Percentiles rank a stretch among this genome's conserved stretches.
These are phyloP conservation scores for Campaea margaritaria DNA, from an alignment of 2,888 invertebrate species.

Conservation along the genomic window DNA sequence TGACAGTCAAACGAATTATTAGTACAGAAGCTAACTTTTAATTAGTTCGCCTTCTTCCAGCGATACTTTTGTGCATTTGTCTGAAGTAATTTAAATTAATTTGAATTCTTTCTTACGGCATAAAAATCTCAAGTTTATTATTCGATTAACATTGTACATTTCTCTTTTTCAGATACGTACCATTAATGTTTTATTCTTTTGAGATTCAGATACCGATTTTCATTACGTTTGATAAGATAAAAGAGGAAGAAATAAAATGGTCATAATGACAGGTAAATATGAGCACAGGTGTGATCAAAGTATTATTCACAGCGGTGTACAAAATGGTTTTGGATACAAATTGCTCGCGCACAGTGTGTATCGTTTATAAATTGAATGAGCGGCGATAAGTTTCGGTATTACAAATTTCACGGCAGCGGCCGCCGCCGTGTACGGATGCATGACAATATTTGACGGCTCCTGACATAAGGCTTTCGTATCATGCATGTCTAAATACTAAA, in stretches of 20 bases:
- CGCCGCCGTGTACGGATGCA: constrained; percentile 51
- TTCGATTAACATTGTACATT: constrained; percentile 43
- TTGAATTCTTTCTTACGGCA: constrained; percentile 69
- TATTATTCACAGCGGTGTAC: constrained; percentile 51
- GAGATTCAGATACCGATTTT: constrained; percentile 39
- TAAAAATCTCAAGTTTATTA: constrained; percentile 49
- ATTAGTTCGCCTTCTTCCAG: constrained; percentile 80
- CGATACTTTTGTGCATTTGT: constrained; percentile 82
- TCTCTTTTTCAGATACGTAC: constrained; percentile 33
- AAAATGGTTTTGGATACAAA: constrained; percentile 47
- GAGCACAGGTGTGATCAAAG: constrained; percentile 50
- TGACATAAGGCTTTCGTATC: constrained; percentile 49
- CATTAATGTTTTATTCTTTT: constrained; percentile 38
- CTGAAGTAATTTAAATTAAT: constrained; percentile 78
- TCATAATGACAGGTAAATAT: constrained; percentile 47
- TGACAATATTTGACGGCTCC: constrained; percentile 65
- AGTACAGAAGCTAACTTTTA: constrained; percentile 84
- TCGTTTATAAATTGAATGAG: constrained; percentile 51
- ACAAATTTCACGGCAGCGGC: constrained; percentile 72
- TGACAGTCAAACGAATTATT: constrained; percentile 85
- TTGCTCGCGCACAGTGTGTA: constrained; percentile 43
- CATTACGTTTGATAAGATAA: constrained; percentile 50
- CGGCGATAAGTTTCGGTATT: constrained; percentile 66
- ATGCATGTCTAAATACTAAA: constrained; percentile 61
- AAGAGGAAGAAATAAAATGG: constrained; percentile 38